phyloP scores from a whole-genome alignment of 2,888 invertebrate genomes.

The Griposia aprilina region DNA sequence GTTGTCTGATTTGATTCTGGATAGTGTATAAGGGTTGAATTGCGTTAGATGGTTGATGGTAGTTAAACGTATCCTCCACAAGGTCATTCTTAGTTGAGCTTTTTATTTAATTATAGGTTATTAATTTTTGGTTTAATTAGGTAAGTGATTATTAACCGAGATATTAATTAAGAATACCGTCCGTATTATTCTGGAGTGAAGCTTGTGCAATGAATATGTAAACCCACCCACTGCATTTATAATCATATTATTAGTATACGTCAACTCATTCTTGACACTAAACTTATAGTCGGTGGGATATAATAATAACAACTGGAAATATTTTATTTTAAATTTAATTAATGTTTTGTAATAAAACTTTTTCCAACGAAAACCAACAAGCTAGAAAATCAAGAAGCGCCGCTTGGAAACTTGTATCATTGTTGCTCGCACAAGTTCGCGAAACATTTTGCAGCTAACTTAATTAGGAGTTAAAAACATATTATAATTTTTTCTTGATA shows the following conservation, averaged over 20 bases:
- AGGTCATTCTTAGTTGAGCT: background rate
- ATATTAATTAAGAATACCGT: too few relatives aligned
- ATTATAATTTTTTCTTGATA: constrained; percentile 67
- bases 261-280: background rate
- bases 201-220: background rate
- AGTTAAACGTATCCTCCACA: too few relatives aligned
- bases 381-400: constrained; percentile 68
- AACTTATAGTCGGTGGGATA: background rate
- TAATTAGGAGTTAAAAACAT: constrained; percentile 73
- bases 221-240: background rate
- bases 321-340: constrained; percentile 59
- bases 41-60: background rate
- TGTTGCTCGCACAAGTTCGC: constrained; percentile 68
- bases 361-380: constrained; percentile 66
- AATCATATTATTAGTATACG: background rate
- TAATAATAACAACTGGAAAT: constrained; percentile 15
- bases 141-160: background rate
- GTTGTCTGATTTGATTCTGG: background rate
- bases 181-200: background rate
- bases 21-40: background rate
- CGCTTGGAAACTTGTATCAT: constrained; percentile 71
- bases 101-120: background rate
- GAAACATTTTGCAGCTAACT: constrained; percentile 74
- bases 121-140: background rate
- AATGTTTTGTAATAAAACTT: constrained; percentile 63